phyloP scores from a whole-genome alignment of 2,888 invertebrate species.

The Dicyrtoma fusca region DNA sequence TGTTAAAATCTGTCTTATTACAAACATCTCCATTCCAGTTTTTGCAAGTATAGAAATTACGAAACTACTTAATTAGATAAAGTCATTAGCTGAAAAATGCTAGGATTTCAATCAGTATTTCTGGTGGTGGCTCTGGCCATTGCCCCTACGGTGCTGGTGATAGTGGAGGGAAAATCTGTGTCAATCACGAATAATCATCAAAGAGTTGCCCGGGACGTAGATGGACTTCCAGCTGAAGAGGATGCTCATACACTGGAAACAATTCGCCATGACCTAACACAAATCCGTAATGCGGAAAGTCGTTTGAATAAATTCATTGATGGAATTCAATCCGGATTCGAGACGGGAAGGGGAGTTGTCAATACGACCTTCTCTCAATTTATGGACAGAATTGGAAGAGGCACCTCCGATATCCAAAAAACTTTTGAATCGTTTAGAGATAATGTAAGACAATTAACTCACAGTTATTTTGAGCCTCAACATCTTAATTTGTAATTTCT shows the following conservation, averaged over 20 bases:
- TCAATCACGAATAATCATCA: too few species aligned
- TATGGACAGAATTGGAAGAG: neutral
- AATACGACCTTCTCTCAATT: neutral
- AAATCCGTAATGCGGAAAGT: neutral
- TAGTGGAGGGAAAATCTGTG: too few species aligned
- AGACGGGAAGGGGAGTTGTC: neutral
- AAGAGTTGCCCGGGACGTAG: neutral
- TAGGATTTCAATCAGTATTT: too few species aligned
- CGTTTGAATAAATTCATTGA: conserved; percentile 1
- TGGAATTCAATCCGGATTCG: neutral
- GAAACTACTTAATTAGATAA: too few species aligned
- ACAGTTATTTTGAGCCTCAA: too few species aligned
- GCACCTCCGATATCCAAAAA: neutral
- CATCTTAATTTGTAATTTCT: too few species aligned
- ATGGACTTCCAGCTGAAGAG: neutral
- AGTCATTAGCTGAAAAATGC: too few species aligned
- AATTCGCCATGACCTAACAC: neutral
- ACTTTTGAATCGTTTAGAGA: neutral
- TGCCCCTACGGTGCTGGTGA: too few species aligned
- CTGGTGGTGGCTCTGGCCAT: too few species aligned
- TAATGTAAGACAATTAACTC: neutral
- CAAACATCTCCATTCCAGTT: too few species aligned
- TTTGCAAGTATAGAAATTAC: too few species aligned
- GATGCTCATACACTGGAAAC: neutral
- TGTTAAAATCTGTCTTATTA: too few species aligned